Percentiles rank a stretch among this genome's conserved stretches.
Evolutionary conservation across 2,888 invertebrate species (phyloP).

Genomic region (Drosophila nr. perissopoda): DNA sequence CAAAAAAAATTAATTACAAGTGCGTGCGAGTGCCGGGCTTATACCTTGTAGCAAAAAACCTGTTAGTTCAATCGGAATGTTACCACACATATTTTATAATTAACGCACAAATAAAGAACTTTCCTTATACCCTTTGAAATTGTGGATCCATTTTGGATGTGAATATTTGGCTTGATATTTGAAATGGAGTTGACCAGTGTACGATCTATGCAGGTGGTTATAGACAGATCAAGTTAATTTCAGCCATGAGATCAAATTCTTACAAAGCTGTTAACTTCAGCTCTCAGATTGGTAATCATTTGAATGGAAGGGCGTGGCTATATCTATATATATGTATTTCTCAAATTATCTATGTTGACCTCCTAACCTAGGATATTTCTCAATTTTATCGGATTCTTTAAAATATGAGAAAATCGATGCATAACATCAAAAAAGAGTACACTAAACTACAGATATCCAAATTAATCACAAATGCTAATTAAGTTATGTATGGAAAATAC

Average conservation of each 20-base stretch:
- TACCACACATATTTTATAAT: neutral
- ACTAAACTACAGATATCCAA: slow-evolving; percentile 2
- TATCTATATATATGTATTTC: neutral
- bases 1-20: slow-evolving; percentile 2
- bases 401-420: neutral
- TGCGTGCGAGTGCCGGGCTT: neutral
- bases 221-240: neutral
- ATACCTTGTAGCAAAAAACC: neutral
- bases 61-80: neutral
- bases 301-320: neutral
- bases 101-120: neutral
- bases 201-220: no score
- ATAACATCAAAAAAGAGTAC: neutral
- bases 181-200: neutral
- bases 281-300: neutral
- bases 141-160: neutral
- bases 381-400: neutral
- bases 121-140: neutral
- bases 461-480: slow-evolving; percentile 5
- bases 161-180: neutral
- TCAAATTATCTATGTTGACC: neutral
- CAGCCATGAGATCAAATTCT: neutral
- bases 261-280: neutral
- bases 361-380: neutral
- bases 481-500: slow-evolving; percentile 17